Evolutionary conservation across 2,113 vertebrate genomes (phyloP), one percentile per base, ranked within the genome.

Genomic region (Tamias sibiricus): DNA sequence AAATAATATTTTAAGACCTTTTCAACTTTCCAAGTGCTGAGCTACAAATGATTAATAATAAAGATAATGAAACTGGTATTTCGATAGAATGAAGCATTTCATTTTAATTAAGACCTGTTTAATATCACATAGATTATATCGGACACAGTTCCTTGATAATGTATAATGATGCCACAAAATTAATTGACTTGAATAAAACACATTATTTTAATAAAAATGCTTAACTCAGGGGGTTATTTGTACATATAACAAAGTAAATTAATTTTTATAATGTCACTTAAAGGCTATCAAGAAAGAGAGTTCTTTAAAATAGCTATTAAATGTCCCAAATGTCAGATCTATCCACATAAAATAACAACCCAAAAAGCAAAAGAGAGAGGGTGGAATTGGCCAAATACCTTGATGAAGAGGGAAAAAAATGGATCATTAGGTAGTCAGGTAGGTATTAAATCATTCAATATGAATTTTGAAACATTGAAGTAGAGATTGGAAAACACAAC

Each of bases 121-220:
- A 85, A 68, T 64, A 47, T 47, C 32, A 3, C 26, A 42, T 40
- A 49, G 16, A 6, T 82, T 81, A 14, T 76, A 76, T 40, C 12
- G 20, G 28, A 85, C 13, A 44, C 5, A 66, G 0, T 54, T 59
- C 8, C 66, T 87, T 79, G 77, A 66, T 44, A 86, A 82, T 68
- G 47, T 77, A 40, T 68, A 88, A 85, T 54, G 35, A 64, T 62
- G 4, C 3, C 32, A 10, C 24, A 71, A 76, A 90, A 83, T 71
- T 81, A 95, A 75, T 82, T 57, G 57, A 90, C 28, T 72, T 83
- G 30, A 91, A 91, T 81, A 57, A 90, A 64, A 49, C 20, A 66
- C 54, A 93, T 95, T 17, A 57, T 66, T 87, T 81, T 72, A 77
- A 95, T 59, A 74, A 93, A 59, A 59, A 12, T 13, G 1, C 86